A percentile compares a stretch with the other conserved stretches of the same genome.
These are phyloP conservation scores for Staurois parvus DNA, from an alignment of 2,797 vertebrate species.

Conservation along the genomic window DNA sequence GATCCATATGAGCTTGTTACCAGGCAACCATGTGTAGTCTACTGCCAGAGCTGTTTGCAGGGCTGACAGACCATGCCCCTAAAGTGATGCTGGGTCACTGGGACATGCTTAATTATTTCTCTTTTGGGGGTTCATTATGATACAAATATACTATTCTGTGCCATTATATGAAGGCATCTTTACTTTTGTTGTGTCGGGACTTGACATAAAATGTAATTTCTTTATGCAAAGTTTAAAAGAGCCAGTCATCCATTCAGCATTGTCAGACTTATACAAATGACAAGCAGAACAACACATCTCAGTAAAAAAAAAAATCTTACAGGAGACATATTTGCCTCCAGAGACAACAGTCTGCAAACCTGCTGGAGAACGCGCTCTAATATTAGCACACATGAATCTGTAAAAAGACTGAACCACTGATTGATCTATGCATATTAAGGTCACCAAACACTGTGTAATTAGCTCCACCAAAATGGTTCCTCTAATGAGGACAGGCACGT, in stretches of 20 bases:
- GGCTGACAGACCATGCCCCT: conserved; percentile 10
- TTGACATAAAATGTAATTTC: not conserved
- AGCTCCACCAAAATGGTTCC: conserved; percentile 38
- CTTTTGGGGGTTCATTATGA: conserved; percentile 9
- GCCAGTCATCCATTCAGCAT: not conserved
- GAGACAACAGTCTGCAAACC: conserved; percentile 13
- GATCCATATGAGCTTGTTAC: not conserved
- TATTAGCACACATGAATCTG: conserved; percentile 27
- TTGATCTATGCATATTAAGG: conserved; percentile 48
- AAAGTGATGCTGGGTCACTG: conserved; percentile 8
- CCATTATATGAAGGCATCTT: not conserved
- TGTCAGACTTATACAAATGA: not conserved
- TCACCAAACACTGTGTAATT: conserved; percentile 48
- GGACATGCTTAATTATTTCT: conserved; percentile 28
- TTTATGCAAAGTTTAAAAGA: not conserved
- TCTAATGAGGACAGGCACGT: conserved; percentile 44
- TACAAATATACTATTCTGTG: not conserved
- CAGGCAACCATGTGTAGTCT: conserved; percentile 12
- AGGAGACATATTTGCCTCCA: not conserved
- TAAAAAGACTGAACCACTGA: conserved; percentile 47
- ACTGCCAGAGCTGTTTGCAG: not conserved
- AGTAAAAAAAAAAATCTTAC: conserved; percentile 2
- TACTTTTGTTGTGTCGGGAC: not conserved
- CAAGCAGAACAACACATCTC: conserved; percentile 10
- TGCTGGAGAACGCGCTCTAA: conserved; percentile 19